phyloP scores from a whole-genome alignment of 1,140 invertebrate genomes.

The Thaumatotibia leucotreta region DNA sequence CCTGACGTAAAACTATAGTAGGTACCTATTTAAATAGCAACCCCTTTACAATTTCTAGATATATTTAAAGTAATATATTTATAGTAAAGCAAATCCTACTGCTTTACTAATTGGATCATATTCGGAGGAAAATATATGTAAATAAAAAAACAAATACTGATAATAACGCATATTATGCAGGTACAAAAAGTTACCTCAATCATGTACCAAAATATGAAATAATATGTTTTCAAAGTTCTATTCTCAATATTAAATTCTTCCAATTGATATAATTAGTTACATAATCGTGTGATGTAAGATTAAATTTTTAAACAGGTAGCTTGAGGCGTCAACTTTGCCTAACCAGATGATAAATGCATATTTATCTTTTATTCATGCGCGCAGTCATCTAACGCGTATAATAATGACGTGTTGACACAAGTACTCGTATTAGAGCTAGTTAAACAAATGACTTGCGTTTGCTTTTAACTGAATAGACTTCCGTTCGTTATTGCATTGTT shows the following conservation, averaged over 20 bases:
- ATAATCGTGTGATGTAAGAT: not conserved
- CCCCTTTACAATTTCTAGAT: too few species aligned
- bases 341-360: not conserved
- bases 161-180: too few species aligned
- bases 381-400: not conserved
- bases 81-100: too few species aligned
- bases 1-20: too few species aligned
- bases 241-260: not conserved
- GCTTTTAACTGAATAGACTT: not conserved
- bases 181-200: too few species aligned
- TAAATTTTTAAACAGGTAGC: not conserved
- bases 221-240: too few species aligned
- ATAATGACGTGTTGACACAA: not conserved
- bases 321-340: not conserved
- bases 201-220: too few species aligned
- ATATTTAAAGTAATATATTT: too few species aligned
- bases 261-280: not conserved
- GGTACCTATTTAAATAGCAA: too few species aligned
- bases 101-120: too few species aligned
- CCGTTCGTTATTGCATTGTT: not conserved
- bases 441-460: not conserved
- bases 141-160: too few species aligned
- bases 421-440: not conserved
- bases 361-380: not conserved
- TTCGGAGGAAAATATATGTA: too few species aligned